A percentile compares a stretch with the other conserved stretches of the same genome.
Conservation (phyloP, 2,888 invertebrate genomes). For the Caenorhabditis sp. region DNA sequence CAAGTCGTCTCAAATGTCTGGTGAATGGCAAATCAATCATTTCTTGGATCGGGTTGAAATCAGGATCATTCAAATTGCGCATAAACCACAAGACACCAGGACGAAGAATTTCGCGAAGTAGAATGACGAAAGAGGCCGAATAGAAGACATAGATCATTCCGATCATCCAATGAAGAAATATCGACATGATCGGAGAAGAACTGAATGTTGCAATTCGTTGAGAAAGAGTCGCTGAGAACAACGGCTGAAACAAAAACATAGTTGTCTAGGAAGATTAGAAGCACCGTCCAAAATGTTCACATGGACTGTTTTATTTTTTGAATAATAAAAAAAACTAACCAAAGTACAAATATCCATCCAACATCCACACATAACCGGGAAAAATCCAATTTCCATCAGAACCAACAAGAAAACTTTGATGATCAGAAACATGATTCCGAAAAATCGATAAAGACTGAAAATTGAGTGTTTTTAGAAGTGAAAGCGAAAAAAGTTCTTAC, state of each 20-base stretch:
- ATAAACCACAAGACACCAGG: slow-evolving; percentile 98
- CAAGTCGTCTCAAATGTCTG: slow-evolving; percentile 86
- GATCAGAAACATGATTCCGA: slow-evolving; percentile 79
- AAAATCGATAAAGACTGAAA: slow-evolving; percentile 56
- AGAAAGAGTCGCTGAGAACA: slow-evolving; percentile 79
- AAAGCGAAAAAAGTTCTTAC: slow-evolving; percentile 72
- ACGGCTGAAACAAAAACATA: slow-evolving; percentile 50
- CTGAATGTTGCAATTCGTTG: slow-evolving; percentile 84
- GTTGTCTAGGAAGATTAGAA: too few species aligned
- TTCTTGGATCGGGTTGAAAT: slow-evolving; percentile 97
- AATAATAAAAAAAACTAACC: slow-evolving; percentile 71
- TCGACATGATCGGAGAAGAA: slow-evolving; percentile 91
- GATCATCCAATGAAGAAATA: slow-evolving; percentile 98
- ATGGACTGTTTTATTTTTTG: too few species aligned
- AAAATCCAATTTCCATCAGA: slow-evolving; percentile 94
- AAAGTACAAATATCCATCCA: slow-evolving; percentile 98
- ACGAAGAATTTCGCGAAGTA: slow-evolving; percentile 85
- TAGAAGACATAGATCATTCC: slow-evolving; percentile 99
- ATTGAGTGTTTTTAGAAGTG: not conserved
- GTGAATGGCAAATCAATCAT: slow-evolving; percentile 96
- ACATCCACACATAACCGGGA: slow-evolving; percentile 96
- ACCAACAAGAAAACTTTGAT: slow-evolving; percentile 85
- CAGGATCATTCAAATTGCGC: slow-evolving; percentile 96
- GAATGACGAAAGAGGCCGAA: slow-evolving; percentile 92
- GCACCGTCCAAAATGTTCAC: too few species aligned